Evolutionary conservation across 2,888 invertebrate genomes (phyloP), one percentile per base, ranked within the genome.

Genomic region (Melipona beecheii): DNA sequence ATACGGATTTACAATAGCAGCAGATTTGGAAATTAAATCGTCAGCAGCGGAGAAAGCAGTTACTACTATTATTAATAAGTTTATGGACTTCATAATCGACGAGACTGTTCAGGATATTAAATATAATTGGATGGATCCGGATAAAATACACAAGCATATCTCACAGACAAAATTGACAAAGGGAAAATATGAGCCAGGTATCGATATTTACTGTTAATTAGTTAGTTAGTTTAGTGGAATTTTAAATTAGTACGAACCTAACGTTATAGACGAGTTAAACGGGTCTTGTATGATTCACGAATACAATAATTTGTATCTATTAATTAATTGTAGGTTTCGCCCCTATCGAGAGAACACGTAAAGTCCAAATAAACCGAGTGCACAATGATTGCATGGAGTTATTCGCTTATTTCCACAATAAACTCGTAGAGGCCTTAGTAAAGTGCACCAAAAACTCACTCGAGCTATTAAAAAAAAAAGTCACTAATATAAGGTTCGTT

Each of bases 301-400:
- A 21, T 1, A 50, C 27, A 65, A 66, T 50, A 54, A 27, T 72
- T 2, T n/a, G 27, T 31, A 24, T 36, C 2, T 27, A 60, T 36
- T 62, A 27, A 50, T 11, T 36, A 64, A 60, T 79, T 81, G n/a
- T 83, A 96, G 97, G 96, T 50, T 97, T 97, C 89, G 94, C 95
- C 89, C 96, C 96, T 90, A 95, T 97, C 71, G 96, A 97, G 86
- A 95, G 95, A 90, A 95, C 96, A 13, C 95, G 95, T 49, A 94
- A 94, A 58, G 95, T 96, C 88, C 97, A 97, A 82, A 91, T 97
- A 49, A 91, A 92, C 74, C 95, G 95, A 60, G 95, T 97, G 5
- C 96, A 97, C 68, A 96, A 96, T 73, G 97, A 98, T 92, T 97
- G 97, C 90, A 97, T 97, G 93, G 98, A 98, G 92, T 95, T 98